Base-by-base conservation (phyloP, 1,140 invertebrate genomes). In the Uloborus diversus region DNA sequence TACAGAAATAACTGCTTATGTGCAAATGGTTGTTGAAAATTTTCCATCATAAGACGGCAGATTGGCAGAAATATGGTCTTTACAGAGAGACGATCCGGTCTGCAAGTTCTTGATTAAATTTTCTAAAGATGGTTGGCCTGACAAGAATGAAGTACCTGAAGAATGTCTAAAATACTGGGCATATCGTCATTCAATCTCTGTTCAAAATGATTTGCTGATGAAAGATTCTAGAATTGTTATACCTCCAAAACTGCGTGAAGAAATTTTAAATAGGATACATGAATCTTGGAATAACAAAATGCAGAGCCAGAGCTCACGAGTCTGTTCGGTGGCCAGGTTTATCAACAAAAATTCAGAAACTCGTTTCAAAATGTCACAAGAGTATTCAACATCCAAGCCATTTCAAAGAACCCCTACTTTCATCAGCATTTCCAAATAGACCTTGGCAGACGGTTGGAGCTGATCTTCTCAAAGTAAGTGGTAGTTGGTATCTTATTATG, bases 71-170 rank as follows among this genome's bases (percentile, higher is more conserved):
- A 56, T 56, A 17, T 56, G 51, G 51, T 17, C 51, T 7, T 17
- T 56, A 11, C 51, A 56, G 23, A 17, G 20, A 20, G 20, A 56
- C 5, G 23, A 17, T 7, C 14, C 14, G 51, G 7, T n/a, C 14
- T 56, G 51, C 23, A 17, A 56, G 20, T 7, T n/a, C 7, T 56
- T 25, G 23, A 25, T n/a, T 7, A 7, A 25, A n/a, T 56, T 25
- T 56, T 56, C 17, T 20, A 56, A 56, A 56, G 9, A 56, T n/a
- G 51, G 51, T n/a, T 56, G 51, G 51, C 51, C 51, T 25, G 51
- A 56, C 17, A 56, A 56, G 20, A 17, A 56, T 17, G 14, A 25
- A n/a, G 20, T 25, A n/a, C 23, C 14, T n/a, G 23, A n/a, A 20
- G 51, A 56, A n/a, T 56, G 14, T n/a, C 51, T n/a, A 56, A 56